These are phyloP conservation scores for Fulmarus glacialis DNA, from an alignment of 2,113 vertebrate genomes.

Conservation along the genomic window DNA sequence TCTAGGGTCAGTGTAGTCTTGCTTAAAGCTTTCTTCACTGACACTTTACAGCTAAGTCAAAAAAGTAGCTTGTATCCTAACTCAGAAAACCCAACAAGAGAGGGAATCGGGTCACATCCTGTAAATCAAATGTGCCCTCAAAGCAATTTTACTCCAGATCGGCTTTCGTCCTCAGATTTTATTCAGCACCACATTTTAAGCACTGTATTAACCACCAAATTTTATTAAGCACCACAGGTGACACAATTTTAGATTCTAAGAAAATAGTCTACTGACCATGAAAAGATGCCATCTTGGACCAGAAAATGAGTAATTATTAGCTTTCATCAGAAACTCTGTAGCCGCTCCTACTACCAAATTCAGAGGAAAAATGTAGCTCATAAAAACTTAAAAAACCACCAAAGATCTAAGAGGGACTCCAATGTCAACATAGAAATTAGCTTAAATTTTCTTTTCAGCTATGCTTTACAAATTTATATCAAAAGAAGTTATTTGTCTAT, in stretches of 20 bases:
- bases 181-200: neutral
- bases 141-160: neutral
- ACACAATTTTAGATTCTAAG: neutral
- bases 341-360: neutral
- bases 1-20: neutral
- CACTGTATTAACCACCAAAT: neutral
- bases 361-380: neutral
- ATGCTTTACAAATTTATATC: neutral
- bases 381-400: no score
- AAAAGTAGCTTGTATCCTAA: neutral
- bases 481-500: neutral
- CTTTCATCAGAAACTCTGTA: neutral
- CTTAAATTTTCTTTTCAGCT: neutral
- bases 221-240: neutral
- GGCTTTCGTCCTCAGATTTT: neutral
- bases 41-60: neutral
- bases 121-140: neutral
- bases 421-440: neutral
- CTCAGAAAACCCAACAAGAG: neutral
- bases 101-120: neutral
- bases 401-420: neutral
- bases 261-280: neutral
- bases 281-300: neutral
- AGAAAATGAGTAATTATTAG: neutral
- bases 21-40: neutral